Percentiles rank a stretch among this genome's conserved stretches.
Evolutionary conservation across 1,140 invertebrate genomes (phyloP).

Genomic region (Heliconius hermathena): DNA sequence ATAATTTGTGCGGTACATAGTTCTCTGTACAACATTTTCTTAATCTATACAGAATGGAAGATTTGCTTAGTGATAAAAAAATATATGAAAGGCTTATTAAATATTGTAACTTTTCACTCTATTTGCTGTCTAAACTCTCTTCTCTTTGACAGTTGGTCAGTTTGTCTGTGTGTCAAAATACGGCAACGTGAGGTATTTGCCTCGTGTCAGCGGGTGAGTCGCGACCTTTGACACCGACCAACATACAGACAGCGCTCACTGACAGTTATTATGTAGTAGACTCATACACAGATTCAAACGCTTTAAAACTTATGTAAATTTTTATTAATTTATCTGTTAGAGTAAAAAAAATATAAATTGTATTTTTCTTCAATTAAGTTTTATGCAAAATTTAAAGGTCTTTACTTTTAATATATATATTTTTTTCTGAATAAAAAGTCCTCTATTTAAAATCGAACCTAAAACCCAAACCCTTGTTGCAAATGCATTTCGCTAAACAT

Average conservation of each 20-base stretch:
- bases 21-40: too few species aligned
- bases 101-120: slow-evolving; percentile 7
- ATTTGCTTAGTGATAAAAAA: background rate
- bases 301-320: background rate
- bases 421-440: too few species aligned
- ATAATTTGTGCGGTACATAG: too few species aligned
- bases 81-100: background rate
- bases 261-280: slow-evolving; percentile 7
- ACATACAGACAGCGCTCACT: slow-evolving; percentile 18
- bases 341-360: background rate
- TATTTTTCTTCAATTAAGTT: too few species aligned
- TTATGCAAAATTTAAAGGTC: too few species aligned
- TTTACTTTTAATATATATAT: too few species aligned
- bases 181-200: slow-evolving; percentile 20
- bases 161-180: slow-evolving; percentile 24
- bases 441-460: too few species aligned
- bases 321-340: background rate
- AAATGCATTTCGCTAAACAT: too few species aligned
- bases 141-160: slow-evolving; percentile 5
- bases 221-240: slow-evolving; percentile 26
- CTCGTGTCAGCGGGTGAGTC: slow-evolving; percentile 20
- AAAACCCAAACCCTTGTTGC: too few species aligned
- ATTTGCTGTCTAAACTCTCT: background rate
- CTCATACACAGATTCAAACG: background rate
- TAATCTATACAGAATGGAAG: background rate